Evolutionary conservation across 2,113 vertebrate species (phyloP), one percentile per base, ranked within the genome.

Genomic region (Nesogale talazaci): DNA sequence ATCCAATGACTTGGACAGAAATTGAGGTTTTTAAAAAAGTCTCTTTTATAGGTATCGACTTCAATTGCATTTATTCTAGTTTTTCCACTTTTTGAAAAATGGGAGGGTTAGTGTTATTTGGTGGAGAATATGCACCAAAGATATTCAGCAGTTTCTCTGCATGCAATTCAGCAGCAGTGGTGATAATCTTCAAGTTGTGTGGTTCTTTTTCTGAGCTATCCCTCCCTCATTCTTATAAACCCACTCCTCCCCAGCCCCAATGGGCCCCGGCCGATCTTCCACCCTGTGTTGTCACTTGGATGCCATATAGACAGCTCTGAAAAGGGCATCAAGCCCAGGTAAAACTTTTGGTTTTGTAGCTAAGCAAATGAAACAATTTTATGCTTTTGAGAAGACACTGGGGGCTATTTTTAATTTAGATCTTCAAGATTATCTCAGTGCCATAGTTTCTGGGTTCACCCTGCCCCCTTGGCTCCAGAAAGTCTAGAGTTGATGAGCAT

Each of bases 11-110:
- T 82, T 78, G 2, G 23, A 56, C 8, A 59, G 46, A 90, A 93
- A 56, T 56, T 56, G 67, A 88, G 72, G 84, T 80, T 78, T 78
- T 93, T 67, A 92, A 88, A 86, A 67, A 52, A 84, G 88, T 78
- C 92, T 92, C 14, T 70, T 63, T 91, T 89, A 83, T 52, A 94
- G 46, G 67, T 72, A 57, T 87, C 19, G 79, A 20, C 86, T 86
- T 91, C 11, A 52, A 74, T 67, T 76, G 19, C 75, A 42, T 23
- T 90, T 86, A 65, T 75, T 80, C 92, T 57, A 92, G 23, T 69
- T 90, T 94, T 82, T 38, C 69, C 61, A 2, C 15, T 70, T 1
- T 83, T 83, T 9, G 52, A 19, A 77, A 88, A 67, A 95, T 74
- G 88, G 91, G 15, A 29, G 61, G 38, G 34, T 36, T 25, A 36